Evolutionary conservation across 1,140 invertebrate species (phyloP).

Genomic region (Aphelinus certus): DNA sequence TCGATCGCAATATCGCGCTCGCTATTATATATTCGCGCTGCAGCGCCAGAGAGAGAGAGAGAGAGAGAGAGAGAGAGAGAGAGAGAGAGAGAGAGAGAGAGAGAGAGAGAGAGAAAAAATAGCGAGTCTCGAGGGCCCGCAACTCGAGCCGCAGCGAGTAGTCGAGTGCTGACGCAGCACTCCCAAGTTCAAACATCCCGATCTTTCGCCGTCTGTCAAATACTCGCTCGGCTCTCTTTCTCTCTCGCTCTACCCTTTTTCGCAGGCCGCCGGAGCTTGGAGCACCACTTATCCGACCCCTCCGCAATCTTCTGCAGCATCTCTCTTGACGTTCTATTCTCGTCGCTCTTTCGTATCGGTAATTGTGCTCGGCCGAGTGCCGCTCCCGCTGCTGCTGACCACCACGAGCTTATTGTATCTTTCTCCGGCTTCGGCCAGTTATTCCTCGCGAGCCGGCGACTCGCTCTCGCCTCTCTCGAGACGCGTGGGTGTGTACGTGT

Average conservation of each 20-base stretch:
- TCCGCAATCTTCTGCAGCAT: conserved; percentile 41
- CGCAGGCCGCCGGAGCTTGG: conserved; percentile 15
- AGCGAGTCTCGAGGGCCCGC: too few species aligned
- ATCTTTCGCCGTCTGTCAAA: conserved; percentile 62
- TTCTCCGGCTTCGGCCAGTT: not conserved
- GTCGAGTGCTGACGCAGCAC: conserved; percentile 61
- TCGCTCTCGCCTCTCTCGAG: too few species aligned
- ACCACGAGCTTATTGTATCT: conserved; percentile 31
- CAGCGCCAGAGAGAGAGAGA: conserved; percentile 17
- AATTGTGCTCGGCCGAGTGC: conserved; percentile 38
- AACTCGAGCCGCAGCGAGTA: not conserved
- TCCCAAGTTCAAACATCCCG: conserved; percentile 63
- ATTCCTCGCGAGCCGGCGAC: too few species aligned
- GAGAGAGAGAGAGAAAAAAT: too few species aligned
- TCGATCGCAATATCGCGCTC: conserved; percentile 28
- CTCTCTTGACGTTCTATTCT: conserved; percentile 28
- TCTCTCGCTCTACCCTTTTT: not conserved
- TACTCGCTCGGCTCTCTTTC: conserved; percentile 37
- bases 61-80: conserved; percentile 11
- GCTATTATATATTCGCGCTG: conserved; percentile 23
- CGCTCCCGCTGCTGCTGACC: conserved; percentile 42
- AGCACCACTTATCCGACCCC: conserved; percentile 59
- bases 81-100: not conserved
- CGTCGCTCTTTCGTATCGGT: conserved; percentile 10
- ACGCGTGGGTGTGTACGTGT: too few species aligned